A percentile compares a stretch with the other conserved stretches of the same genome.
Conservation (phyloP, 1,140 invertebrate species). For the Antheraea mylitta region DNA sequence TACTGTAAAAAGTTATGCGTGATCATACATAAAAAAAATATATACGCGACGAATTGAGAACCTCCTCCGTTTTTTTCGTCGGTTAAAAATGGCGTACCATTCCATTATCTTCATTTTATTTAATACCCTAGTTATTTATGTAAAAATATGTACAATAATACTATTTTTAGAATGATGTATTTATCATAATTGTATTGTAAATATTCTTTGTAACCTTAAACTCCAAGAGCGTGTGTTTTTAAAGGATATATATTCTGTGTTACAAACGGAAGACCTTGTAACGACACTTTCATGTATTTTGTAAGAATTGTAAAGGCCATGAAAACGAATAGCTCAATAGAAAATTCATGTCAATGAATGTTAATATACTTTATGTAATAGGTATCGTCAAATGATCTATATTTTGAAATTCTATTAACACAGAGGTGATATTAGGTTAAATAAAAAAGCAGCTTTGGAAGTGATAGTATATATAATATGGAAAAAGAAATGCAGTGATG, state of each 20-base stretch:
- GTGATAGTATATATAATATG: too few relatives aligned
- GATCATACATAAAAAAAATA: too few relatives aligned
- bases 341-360: background rate
- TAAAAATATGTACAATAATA: too few relatives aligned
- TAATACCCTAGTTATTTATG: too few relatives aligned
- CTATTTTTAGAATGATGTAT: background rate
- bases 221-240: background rate
- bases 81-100: too few relatives aligned
- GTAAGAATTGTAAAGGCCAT: background rate
- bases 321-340: background rate
- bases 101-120: too few relatives aligned
- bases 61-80: too few relatives aligned
- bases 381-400: background rate
- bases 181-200: background rate
- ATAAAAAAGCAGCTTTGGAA: too few relatives aligned
- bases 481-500: too few relatives aligned
- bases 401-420: background rate
- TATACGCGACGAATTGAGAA: too few relatives aligned
- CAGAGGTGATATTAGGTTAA: too few relatives aligned
- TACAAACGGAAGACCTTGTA: background rate
- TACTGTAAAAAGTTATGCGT: too few relatives aligned
- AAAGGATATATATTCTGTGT: background rate
- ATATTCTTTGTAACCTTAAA: background rate
- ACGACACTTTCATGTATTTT: background rate
- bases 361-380: background rate